Evolutionary conservation across 2,113 vertebrate species (phyloP).

Genomic region (Labeo catla): DNA sequence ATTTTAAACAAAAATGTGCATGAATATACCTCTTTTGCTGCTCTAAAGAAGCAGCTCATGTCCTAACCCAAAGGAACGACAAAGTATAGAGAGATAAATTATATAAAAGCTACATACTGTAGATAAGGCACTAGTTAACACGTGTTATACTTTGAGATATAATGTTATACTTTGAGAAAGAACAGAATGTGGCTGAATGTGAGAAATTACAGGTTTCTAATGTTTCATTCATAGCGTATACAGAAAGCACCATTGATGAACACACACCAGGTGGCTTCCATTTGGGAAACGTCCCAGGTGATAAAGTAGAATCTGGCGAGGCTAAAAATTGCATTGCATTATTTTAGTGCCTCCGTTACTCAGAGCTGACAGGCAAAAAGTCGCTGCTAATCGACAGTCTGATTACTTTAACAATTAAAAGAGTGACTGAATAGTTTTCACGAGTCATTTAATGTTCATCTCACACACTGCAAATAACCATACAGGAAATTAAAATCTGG

Average conservation of each 20-base stretch:
- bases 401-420: constrained; percentile 34
- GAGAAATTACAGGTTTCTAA: background rate
- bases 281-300: constrained; percentile 34
- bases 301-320: constrained; percentile 32
- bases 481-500: background rate
- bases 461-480: background rate
- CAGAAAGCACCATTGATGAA: constrained; percentile 10
- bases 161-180: background rate
- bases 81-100: background rate
- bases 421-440: constrained; percentile 6
- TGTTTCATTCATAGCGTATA: constrained; percentile 26
- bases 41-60: background rate
- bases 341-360: constrained; percentile 40
- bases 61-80: background rate
- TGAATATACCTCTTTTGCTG: background rate
- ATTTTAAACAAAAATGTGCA: background rate
- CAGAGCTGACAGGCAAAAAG: constrained; percentile 28
- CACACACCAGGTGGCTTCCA: constrained; percentile 40
- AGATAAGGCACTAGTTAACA: background rate
- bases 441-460: background rate
- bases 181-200: constrained; percentile 3
- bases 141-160: background rate
- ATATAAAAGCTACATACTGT: background rate
- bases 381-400: constrained; percentile 24
- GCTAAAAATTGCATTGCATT: constrained; percentile 29